Conservation (phyloP, 2,888 invertebrate species). For the Parnassius apollo region DNA sequence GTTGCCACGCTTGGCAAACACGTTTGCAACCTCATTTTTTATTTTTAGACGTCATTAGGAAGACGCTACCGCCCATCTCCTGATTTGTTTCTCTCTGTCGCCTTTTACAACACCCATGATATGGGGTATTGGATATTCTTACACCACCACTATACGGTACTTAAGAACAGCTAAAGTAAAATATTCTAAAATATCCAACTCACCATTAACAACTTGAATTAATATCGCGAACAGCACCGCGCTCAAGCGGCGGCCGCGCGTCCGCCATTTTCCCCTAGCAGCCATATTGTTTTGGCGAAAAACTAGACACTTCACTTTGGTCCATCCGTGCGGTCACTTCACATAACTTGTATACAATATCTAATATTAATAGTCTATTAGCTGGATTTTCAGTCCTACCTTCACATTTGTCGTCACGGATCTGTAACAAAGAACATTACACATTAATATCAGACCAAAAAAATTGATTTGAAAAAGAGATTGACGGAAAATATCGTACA, state of each 20-base stretch:
- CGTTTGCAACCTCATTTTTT: too few relatives aligned
- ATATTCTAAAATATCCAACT: slow-evolving; percentile 34
- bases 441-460: too few relatives aligned
- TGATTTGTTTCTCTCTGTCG: too few relatives aligned
- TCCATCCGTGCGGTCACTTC: slow-evolving; percentile 40
- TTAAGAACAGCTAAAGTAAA: too few relatives aligned
- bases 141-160: too few relatives aligned
- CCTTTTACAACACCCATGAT: too few relatives aligned
- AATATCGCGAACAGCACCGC: slow-evolving; percentile 54
- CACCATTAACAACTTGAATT: slow-evolving; percentile 62
- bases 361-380: neutral
- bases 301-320: slow-evolving; percentile 36
- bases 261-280: slow-evolving; percentile 62
- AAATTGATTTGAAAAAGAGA: too few relatives aligned
- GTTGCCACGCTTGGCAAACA: too few relatives aligned
- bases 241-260: slow-evolving; percentile 46
- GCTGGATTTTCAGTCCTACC: neutral
- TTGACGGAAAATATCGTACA: too few relatives aligned
- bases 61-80: too few relatives aligned
- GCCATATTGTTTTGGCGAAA: slow-evolving; percentile 59
- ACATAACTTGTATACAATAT: slow-evolving; percentile 32
- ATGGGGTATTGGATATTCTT: too few relatives aligned
- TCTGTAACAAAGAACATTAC: slow-evolving; percentile 11
- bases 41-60: too few relatives aligned
- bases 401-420: slow-evolving; percentile 18